phyloP scores from a whole-genome alignment of 1,140 invertebrate species.

The Leptinotarsa undecemlineata region DNA sequence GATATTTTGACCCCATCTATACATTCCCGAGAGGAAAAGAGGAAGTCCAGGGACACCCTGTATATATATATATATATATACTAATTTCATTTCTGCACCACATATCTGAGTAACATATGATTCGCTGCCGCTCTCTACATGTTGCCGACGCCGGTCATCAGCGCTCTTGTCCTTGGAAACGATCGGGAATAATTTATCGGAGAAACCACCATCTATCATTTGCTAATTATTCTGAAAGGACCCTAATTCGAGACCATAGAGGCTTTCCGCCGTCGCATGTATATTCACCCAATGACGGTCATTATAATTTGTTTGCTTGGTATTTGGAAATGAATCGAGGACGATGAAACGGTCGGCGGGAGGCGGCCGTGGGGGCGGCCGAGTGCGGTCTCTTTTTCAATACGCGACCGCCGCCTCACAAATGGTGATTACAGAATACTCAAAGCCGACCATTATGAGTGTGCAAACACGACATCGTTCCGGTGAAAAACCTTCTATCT shows the following conservation, averaged over 20 bases:
- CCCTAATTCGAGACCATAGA: conserved; percentile 3
- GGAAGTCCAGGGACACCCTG: too few relatives aligned
- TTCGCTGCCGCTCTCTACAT: too few relatives aligned
- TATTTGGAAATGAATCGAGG: conserved; percentile 8
- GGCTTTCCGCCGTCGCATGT: conserved; percentile 12
- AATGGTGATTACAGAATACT: conserved; percentile 6
- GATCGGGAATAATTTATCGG: neutral
- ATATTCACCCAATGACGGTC: conserved; percentile 16
- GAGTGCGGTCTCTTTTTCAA: neutral
- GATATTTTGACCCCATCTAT: too few relatives aligned
- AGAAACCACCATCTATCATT: conserved; percentile 21
- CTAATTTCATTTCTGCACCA: too few relatives aligned
- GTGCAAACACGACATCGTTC: conserved; percentile 2
- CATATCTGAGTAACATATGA: too few relatives aligned
- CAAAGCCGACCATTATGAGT: conserved; percentile 7
- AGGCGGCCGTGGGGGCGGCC: neutral
- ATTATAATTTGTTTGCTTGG: conserved; percentile 23
- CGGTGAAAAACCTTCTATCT: neutral
- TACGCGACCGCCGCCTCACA: neutral
- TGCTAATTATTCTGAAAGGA: conserved; percentile 17
- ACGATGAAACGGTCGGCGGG: neutral
- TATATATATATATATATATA: too few relatives aligned
- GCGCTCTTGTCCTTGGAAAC: conserved; percentile 10
- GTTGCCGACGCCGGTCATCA: conserved; percentile 12
- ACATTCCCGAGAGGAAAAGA: too few relatives aligned